phyloP scores from a whole-genome alignment of 2,888 invertebrate species.

The Amphipoea lucens region DNA sequence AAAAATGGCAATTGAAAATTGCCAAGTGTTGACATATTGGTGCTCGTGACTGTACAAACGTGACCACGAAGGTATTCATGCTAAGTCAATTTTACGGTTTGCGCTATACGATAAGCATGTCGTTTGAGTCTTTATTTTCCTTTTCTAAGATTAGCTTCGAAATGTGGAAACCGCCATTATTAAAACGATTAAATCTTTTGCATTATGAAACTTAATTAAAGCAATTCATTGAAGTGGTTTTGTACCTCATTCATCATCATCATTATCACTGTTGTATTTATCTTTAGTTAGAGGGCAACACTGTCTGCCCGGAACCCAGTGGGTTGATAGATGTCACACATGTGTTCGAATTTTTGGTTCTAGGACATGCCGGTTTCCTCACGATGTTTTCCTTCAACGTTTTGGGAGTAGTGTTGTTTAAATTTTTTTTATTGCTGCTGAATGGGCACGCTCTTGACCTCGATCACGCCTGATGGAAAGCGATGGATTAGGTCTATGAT shows the following conservation, averaged over 20 bases:
- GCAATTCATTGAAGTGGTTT: not conserved
- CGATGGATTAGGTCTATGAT: too few species aligned
- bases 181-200: slow-evolving; percentile 4
- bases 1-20: too few species aligned
- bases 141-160: slow-evolving; percentile 23
- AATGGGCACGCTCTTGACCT: too few species aligned
- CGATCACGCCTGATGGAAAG: too few species aligned
- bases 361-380: too few species aligned
- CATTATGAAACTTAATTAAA: not conserved
- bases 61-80: slow-evolving; percentile 15
- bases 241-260: not conserved
- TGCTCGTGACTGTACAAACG: not conserved
- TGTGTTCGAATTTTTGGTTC: not conserved
- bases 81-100: slow-evolving; percentile 33
- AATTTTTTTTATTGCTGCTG: too few species aligned
- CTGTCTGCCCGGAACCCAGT: not conserved
- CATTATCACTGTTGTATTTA: too few species aligned
- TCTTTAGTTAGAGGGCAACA: too few species aligned
- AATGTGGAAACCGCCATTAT: not conserved
- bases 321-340: not conserved
- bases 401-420: too few species aligned
- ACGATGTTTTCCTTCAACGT: too few species aligned
- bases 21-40: too few species aligned
- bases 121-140: slow-evolving; percentile 6
- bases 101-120: slow-evolving; percentile 24